Evolutionary conservation across 1,140 invertebrate genomes (phyloP).

Genomic region (Spodoptera litura): DNA sequence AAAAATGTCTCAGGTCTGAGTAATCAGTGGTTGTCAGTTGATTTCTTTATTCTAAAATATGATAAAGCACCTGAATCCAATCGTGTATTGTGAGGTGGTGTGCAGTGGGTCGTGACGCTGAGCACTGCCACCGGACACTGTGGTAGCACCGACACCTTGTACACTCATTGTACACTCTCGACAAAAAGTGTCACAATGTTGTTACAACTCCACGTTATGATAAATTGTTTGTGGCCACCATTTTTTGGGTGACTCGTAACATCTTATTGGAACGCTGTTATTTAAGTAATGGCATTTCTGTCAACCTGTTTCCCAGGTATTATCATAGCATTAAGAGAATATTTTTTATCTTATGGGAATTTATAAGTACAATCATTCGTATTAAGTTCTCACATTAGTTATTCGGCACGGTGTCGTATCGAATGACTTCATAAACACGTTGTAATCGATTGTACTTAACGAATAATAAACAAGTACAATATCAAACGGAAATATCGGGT

Average conservation of each 20-base stretch:
- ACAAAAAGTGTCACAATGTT: conserved; percentile 52
- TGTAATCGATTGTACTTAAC: conserved; percentile 70
- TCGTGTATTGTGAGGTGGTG: conserved; percentile 58
- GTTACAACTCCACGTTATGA: conserved; percentile 43
- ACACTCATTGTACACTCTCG: conserved; percentile 61
- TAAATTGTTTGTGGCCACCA: conserved; percentile 36
- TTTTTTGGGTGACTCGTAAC: conserved; percentile 44
- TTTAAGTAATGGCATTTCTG: conserved; percentile 27
- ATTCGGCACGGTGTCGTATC: conserved; percentile 17
- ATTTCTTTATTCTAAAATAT: conserved; percentile 45
- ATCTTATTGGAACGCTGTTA: conserved; percentile 37
- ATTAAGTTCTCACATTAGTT: conserved; percentile 26
- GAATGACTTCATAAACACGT: conserved; percentile 49
- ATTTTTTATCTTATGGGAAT: conserved; percentile 17
- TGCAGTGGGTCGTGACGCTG: conserved; percentile 67
- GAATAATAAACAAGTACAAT: conserved; percentile 77
- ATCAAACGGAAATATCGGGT: conserved; percentile 81
- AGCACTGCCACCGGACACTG: conserved; percentile 69
- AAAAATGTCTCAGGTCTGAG: conserved; percentile 5
- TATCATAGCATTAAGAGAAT: conserved; percentile 27
- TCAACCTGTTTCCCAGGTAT: conserved; percentile 16
- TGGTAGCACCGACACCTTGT: conserved; percentile 64
- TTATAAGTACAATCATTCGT: conserved; percentile 18
- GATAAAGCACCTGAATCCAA: conserved; percentile 48
- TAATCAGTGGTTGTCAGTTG: conserved; percentile 32